A percentile compares a stretch with the other conserved stretches of the same genome.
Evolutionary conservation across 2,113 vertebrate genomes (phyloP).

Genomic region (Psettodes erumei): DNA sequence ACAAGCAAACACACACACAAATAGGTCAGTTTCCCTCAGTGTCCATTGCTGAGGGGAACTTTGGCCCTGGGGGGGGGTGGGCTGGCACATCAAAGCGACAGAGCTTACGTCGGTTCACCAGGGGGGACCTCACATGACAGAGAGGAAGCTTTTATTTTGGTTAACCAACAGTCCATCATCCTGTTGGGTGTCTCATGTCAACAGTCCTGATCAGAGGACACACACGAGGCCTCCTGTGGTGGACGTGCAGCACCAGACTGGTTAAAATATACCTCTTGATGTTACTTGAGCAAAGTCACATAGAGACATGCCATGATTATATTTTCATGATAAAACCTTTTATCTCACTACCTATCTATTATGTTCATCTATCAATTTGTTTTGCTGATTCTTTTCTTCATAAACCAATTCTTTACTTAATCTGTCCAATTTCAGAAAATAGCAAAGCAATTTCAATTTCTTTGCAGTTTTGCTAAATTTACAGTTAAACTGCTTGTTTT

Average conservation of each 20-base stretch:
- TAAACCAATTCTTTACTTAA: too few species aligned
- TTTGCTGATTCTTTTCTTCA: too few species aligned
- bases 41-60: background rate
- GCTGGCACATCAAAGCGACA: slow-evolving; percentile 54
- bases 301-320: too few species aligned
- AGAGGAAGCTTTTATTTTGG: slow-evolving; percentile 31
- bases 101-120: slow-evolving; percentile 30
- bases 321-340: too few species aligned
- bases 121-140: slow-evolving; percentile 19
- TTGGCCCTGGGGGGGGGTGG: slow-evolving; percentile 19
- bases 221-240: background rate
- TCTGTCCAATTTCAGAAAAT: too few species aligned
- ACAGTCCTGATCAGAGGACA: background rate
- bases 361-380: too few species aligned
- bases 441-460: too few species aligned
- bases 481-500: too few species aligned
- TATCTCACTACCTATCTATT: too few species aligned
- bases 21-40: slow-evolving; percentile 20
- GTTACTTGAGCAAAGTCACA: too few species aligned
- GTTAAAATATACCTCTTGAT: too few species aligned
- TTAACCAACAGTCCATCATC: background rate
- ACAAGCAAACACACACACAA: slow-evolving; percentile 11
- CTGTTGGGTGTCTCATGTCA: slow-evolving; percentile 13
- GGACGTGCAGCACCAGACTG: background rate
- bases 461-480: too few species aligned